phyloP scores from a whole-genome alignment of 2,113 vertebrate species.

The Apistogramma diplotaenia region DNA sequence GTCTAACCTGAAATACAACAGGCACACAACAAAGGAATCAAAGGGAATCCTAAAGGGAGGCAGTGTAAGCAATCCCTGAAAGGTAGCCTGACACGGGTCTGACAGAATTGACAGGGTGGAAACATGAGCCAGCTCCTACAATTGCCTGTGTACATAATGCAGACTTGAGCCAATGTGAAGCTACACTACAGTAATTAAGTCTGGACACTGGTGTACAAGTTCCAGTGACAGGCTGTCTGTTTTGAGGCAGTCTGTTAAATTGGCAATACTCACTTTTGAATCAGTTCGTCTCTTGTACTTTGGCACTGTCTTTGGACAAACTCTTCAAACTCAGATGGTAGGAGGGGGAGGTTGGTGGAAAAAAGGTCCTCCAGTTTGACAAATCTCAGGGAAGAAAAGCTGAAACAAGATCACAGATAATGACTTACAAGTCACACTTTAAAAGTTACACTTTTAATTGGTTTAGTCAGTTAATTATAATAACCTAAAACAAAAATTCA shows the following conservation, averaged over 20 bases:
- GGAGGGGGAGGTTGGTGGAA: constrained; percentile 73
- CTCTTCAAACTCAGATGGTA: constrained; percentile 75
- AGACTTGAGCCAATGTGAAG: background rate
- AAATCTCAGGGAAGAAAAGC: constrained; percentile 84
- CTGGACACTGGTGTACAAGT: background rate
- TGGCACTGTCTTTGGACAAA: constrained; percentile 80
- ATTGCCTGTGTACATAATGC: background rate
- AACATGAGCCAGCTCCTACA: constrained; percentile 33
- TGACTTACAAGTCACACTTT: background rate
- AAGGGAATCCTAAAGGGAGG: constrained; percentile 1
- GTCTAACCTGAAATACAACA: background rate
- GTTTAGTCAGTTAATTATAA: background rate
- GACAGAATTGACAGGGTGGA: constrained; percentile 41
- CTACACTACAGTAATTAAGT: background rate
- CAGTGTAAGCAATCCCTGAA: constrained; percentile 13
- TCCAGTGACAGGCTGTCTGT: constrained; percentile 6
- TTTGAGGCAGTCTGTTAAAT: background rate
- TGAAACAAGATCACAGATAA: constrained; percentile 43
- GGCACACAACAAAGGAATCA: background rate
- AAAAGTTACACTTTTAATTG: background rate
- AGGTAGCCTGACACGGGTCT: constrained; percentile 10
- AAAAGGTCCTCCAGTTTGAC: constrained; percentile 79
- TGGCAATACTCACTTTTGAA: constrained; percentile 75
- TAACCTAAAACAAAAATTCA: background rate
- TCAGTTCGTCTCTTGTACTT: constrained; percentile 74